These are phyloP conservation scores for Calliopum simillimum DNA, from an alignment of 2,888 invertebrate species.

Conservation along the genomic window DNA sequence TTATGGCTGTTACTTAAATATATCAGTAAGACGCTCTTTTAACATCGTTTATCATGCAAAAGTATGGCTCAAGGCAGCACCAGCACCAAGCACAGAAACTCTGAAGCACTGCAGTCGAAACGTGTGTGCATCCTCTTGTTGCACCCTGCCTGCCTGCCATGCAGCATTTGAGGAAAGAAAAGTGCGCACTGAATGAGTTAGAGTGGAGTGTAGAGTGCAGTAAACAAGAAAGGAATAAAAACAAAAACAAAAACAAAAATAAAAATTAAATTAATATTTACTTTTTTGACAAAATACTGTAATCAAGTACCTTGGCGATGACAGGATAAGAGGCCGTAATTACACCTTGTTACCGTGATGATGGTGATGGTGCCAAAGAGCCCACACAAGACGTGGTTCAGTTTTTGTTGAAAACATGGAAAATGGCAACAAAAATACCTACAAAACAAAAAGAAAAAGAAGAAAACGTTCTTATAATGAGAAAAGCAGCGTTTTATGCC, in stretches of 20 bases:
- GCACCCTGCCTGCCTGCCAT: neutral
- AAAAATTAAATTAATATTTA: constrained; percentile 67
- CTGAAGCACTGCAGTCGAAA: neutral
- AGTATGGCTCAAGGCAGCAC: constrained; percentile 7
- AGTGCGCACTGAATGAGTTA: neutral
- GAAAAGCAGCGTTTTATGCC: constrained; percentile 31
- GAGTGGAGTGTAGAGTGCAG: too few relatives aligned
- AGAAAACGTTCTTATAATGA: constrained; percentile 12
- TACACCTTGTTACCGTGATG: constrained; percentile 62
- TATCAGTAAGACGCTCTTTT: constrained; percentile 33
- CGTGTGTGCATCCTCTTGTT: neutral
- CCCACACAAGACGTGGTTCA: constrained; percentile 37
- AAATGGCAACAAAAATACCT: neutral
- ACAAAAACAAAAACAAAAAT: too few relatives aligned
- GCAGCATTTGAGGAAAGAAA: neutral
- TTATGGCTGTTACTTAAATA: constrained; percentile 33
- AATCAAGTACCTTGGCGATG: constrained; percentile 66
- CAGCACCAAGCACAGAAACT: neutral
- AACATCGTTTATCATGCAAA: constrained; percentile 32
- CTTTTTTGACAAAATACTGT: constrained; percentile 65
- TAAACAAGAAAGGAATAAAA: neutral
- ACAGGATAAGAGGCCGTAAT: constrained; percentile 67
- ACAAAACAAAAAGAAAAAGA: too few relatives aligned
- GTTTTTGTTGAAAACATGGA: constrained; percentile 19
- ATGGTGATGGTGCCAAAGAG: constrained; percentile 1